Conservation (phyloP, 2,113 vertebrate species). For the Calyptommatus sinebrachiatus region DNA sequence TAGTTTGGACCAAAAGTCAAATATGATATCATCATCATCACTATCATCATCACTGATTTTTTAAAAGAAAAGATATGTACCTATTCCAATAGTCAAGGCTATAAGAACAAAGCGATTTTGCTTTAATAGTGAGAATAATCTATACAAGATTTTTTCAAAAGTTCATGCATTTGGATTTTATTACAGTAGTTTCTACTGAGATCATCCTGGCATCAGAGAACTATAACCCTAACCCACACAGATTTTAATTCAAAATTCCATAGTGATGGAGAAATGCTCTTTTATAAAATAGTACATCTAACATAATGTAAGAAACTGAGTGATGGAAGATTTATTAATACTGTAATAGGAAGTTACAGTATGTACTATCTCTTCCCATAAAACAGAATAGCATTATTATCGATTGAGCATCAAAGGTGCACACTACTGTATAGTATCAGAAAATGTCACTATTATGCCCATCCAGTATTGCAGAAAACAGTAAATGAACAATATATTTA, state of each 20-base stretch:
- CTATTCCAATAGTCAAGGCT: not conserved
- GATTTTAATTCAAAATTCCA: constrained; percentile 8
- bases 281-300: constrained; percentile 4
- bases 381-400: constrained; percentile 10
- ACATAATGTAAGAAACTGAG: constrained; percentile 4
- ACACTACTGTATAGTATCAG: not conserved
- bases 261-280: not conserved
- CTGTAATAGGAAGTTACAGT: not conserved
- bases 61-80: not conserved
- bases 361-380: not conserved
- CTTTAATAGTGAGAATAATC: not conserved
- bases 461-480: not conserved
- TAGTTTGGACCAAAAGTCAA: not conserved
- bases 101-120: not conserved
- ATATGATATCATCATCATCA: not conserved
- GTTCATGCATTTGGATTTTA: not conserved
- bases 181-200: constrained; percentile 3
- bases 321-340: not conserved
- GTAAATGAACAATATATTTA: too few species aligned
- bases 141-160: constrained; percentile 3
- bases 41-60: too few species aligned
- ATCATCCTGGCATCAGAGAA: not conserved
- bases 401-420: not conserved
- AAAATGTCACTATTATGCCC: constrained; percentile 5
- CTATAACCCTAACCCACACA: not conserved